Evolutionary conservation across 2,888 invertebrate species (phyloP).

Genomic region (Abrostola triplasia): DNA sequence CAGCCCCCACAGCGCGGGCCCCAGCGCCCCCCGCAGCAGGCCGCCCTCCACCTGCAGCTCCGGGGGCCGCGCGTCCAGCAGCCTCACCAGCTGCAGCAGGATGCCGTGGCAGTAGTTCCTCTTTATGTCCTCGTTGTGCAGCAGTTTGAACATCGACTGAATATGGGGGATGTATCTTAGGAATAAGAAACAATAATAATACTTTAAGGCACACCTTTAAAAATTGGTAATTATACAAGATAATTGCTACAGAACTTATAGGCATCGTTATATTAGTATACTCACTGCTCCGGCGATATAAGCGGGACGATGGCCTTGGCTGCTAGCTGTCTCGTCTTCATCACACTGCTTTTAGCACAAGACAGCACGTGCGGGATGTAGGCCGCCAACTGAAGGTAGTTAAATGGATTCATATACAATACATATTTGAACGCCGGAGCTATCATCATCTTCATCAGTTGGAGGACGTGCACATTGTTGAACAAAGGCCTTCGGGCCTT

Average conservation of each 20-base stretch:
- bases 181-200: no score
- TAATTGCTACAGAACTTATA: no score
- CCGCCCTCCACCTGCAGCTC: constrained; percentile 41
- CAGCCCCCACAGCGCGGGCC: constrained; percentile 61
- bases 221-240: no score
- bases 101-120: constrained; percentile 90
- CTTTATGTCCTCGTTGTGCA: constrained; percentile 61
- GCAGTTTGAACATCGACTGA: constrained; percentile 57
- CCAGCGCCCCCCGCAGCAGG: constrained; percentile 19
- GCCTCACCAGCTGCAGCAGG: constrained; percentile 84
- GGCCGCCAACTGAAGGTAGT: constrained; percentile 85
- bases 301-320: constrained; percentile 89
- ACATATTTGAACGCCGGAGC: no score
- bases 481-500: no score
- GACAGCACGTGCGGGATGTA: constrained; percentile 90
- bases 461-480: no score
- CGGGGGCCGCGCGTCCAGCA: constrained; percentile 67
- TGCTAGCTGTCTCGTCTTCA: constrained; percentile 92
- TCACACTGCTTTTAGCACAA: constrained; percentile 90
- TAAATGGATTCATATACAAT: neutral
- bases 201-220: no score
- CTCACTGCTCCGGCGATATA: constrained; percentile 61
- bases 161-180: constrained; percentile 58
- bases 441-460: no score
- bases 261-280: neutral